phyloP scores from a whole-genome alignment of 2,888 invertebrate genomes.

The Sarcophaga carnaria region DNA sequence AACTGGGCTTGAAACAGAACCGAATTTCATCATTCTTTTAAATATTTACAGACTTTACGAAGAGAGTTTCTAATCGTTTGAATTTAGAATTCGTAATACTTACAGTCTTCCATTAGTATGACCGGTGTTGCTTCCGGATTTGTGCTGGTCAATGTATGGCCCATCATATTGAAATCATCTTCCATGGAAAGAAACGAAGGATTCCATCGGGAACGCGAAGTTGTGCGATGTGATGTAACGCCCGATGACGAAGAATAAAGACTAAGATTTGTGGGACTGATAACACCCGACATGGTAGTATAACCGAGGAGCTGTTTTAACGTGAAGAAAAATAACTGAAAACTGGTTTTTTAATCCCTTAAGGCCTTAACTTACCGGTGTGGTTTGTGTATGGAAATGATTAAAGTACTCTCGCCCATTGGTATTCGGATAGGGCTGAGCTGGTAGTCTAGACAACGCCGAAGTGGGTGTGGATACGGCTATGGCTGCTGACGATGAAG shows the following conservation, averaged over 20 bases:
- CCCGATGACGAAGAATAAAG: conserved; percentile 89
- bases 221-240: conserved; percentile 84
- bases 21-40: no score
- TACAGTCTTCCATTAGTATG: conserved; percentile 91
- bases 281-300: conserved; percentile 92
- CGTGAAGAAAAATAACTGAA: conserved; percentile 19
- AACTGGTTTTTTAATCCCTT: background rate
- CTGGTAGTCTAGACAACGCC: conserved; percentile 77
- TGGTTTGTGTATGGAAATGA: conserved; percentile 96
- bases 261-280: conserved; percentile 93
- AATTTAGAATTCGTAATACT: conserved; percentile 65
- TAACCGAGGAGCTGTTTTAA: conserved; percentile 92
- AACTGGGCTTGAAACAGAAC: no score
- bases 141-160: conserved; percentile 85
- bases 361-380: conserved; percentile 80
- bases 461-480: conserved; percentile 70
- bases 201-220: conserved; percentile 91
- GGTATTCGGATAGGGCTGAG: conserved; percentile 82
- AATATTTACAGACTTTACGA: no score
- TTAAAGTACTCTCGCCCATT: conserved; percentile 88
- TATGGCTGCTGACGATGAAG: conserved; percentile 63
- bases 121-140: conserved; percentile 87
- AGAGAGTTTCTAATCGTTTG: background rate
- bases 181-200: conserved; percentile 92
- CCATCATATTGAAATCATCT: conserved; percentile 97